phyloP scores from a whole-genome alignment of 2,888 invertebrate genomes.

The Polietes domitor region DNA sequence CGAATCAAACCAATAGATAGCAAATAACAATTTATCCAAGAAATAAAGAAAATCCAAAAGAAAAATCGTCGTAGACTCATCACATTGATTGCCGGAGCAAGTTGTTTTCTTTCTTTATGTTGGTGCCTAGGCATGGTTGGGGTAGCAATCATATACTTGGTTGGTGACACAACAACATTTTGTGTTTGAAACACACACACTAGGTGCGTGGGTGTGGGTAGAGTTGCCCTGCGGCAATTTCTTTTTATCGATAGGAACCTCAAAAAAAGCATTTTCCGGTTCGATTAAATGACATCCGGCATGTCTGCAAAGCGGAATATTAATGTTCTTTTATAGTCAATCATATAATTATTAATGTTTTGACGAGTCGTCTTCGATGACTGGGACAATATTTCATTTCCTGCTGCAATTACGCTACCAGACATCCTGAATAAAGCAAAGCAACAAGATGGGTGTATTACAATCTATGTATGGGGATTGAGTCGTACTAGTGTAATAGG shows the following conservation, averaged over 20 bases:
- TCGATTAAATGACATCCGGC: background rate
- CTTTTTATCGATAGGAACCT: background rate
- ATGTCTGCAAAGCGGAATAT: background rate
- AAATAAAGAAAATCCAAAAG: background rate
- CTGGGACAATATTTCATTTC: background rate
- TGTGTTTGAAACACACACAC: too few species aligned
- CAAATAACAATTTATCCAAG: slow-evolving; percentile 25
- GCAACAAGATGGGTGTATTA: too few species aligned
- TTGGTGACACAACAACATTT: too few species aligned
- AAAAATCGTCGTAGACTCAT: slow-evolving; percentile 21
- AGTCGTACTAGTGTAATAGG: too few species aligned
- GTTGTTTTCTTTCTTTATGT: too few species aligned
- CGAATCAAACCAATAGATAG: slow-evolving; percentile 3
- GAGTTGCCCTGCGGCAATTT: too few species aligned
- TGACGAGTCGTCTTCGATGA: too few species aligned
- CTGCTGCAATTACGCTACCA: background rate
- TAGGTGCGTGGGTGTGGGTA: too few species aligned
- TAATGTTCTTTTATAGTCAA: background rate
- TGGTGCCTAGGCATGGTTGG: too few species aligned
- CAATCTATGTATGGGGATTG: too few species aligned
- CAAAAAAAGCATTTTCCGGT: background rate
- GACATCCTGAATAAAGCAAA: background rate
- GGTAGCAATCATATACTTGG: too few species aligned
- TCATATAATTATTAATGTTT: background rate
- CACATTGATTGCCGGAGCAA: background rate